Evolutionary conservation across 2,888 invertebrate species (phyloP).

Genomic region (Ecdyonurus torrentis): DNA sequence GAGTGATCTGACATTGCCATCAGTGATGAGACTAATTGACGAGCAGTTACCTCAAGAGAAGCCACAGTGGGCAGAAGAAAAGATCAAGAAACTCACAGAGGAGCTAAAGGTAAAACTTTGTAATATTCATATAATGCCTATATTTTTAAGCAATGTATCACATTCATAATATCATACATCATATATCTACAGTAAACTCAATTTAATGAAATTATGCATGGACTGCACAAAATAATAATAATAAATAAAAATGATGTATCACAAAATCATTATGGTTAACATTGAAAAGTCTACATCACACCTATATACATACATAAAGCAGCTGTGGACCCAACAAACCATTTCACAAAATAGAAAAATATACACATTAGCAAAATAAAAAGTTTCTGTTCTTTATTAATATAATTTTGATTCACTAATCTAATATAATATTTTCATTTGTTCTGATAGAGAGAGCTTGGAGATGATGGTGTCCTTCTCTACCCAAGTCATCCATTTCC

Average conservation of each 20-base stretch:
- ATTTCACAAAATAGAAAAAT: too few relatives aligned
- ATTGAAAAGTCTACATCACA: too few relatives aligned
- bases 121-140: not conserved
- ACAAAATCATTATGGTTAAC: too few relatives aligned
- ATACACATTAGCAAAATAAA: too few relatives aligned
- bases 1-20: constrained; percentile 48
- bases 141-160: not conserved
- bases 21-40: constrained; percentile 48
- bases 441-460: constrained; percentile 43
- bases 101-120: constrained; percentile 37
- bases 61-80: constrained; percentile 41
- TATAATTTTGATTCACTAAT: not conserved
- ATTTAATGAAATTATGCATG: too few relatives aligned
- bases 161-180: too few relatives aligned
- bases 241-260: too few relatives aligned
- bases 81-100: constrained; percentile 37
- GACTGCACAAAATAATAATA: too few relatives aligned
- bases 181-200: too few relatives aligned
- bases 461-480: constrained; percentile 61
- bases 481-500: constrained; percentile 65
- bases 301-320: too few relatives aligned
- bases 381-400: not conserved
- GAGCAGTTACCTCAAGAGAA: constrained; percentile 46
- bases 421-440: constrained; percentile 7
- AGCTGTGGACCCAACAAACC: too few relatives aligned